phyloP scores from a whole-genome alignment of 2,113 vertebrate species.

The Eubucco bourcierii region DNA sequence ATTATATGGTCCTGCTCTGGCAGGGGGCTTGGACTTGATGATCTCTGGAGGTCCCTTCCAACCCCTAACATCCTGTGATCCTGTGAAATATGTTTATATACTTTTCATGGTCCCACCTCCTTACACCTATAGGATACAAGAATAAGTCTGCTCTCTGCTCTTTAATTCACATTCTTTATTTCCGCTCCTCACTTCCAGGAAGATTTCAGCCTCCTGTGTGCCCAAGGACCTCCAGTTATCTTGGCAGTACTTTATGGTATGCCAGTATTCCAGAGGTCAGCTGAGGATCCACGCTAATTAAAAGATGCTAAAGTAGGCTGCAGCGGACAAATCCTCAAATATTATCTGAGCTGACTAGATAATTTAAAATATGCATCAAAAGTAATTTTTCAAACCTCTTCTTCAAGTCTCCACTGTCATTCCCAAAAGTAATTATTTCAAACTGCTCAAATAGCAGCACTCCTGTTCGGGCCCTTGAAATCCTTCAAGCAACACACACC shows the following conservation, averaged over 20 bases:
- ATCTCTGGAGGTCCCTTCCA: no score
- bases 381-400: constrained; percentile 18
- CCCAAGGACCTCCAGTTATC: not conserved
- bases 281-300: constrained; percentile 19
- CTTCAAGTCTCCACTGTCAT: not conserved
- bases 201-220: not conserved
- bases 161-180: not conserved
- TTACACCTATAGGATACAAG: not conserved
- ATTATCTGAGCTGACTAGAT: not conserved
- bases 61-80: no score
- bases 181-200: not conserved
- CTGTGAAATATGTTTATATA: not conserved
- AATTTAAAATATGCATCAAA: constrained; percentile 22
- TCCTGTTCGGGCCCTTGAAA: constrained; percentile 31
- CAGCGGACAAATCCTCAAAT: not conserved
- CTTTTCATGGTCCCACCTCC: not conserved
- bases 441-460: not conserved
- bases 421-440: constrained; percentile 2
- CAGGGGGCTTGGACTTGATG: no score
- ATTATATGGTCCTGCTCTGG: no score
- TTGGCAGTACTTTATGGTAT: not conserved
- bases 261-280: constrained; percentile 19
- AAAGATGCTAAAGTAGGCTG: not conserved
- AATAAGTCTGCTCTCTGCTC: not conserved
- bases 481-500: constrained; percentile 13